These are phyloP conservation scores for Sarcophaga rosellei DNA, from an alignment of 2,888 invertebrate species.

Conservation along the genomic window DNA sequence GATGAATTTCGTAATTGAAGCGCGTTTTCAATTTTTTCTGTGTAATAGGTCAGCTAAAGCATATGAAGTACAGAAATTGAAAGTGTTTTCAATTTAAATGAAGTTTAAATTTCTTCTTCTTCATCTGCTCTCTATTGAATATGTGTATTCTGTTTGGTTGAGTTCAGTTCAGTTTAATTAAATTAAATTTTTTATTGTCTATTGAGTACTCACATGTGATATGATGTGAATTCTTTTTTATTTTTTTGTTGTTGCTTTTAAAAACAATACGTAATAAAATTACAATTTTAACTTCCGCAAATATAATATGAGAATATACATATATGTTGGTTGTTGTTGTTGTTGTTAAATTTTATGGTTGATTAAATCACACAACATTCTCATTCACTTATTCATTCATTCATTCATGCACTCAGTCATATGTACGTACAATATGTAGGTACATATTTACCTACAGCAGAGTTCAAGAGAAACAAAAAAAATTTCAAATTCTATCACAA, in stretches of 20 bases:
- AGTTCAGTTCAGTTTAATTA: constrained; percentile 60
- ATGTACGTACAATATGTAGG: background rate
- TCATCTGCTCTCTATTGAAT: background rate
- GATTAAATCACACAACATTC: constrained; percentile 64
- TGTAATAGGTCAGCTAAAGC: background rate
- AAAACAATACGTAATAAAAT: constrained; percentile 34
- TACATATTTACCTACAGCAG: constrained; percentile 7
- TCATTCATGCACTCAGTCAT: background rate
- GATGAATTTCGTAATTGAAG: too few relatives aligned
- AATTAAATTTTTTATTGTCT: constrained; percentile 56
- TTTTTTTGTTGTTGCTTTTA: background rate
- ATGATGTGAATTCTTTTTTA: background rate
- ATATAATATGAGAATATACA: constrained; percentile 58
- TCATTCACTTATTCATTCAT: background rate
- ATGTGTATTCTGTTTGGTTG: background rate
- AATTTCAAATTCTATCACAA: constrained; percentile 24
- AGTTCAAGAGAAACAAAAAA: background rate
- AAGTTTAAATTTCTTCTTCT: background rate
- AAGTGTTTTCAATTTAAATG: background rate
- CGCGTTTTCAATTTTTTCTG: too few relatives aligned
- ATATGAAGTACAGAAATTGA: background rate
- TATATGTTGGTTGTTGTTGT: background rate
- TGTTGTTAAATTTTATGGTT: constrained; percentile 66
- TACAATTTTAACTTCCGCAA: constrained; percentile 60
- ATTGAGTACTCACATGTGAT: constrained; percentile 33